Percentiles rank a stretch among this genome's conserved stretches.
Evolutionary conservation across 2,888 invertebrate species (phyloP).

Genomic region (Acanthoscelides obtectus): DNA sequence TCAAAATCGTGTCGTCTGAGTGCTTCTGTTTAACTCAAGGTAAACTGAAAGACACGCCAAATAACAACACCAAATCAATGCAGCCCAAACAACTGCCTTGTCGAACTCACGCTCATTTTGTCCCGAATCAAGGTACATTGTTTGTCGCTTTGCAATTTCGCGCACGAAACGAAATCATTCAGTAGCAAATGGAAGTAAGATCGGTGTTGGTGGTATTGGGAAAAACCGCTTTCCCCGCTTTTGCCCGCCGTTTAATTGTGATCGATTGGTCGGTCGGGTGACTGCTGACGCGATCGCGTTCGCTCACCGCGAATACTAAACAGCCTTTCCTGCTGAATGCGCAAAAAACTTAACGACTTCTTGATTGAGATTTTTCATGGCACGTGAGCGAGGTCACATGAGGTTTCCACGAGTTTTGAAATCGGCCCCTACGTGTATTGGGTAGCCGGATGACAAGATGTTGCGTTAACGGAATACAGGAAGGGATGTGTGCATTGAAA

Average conservation of each 20-base stretch:
- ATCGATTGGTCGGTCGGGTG: constrained; percentile 34
- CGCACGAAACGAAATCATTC: neutral
- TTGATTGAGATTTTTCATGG: neutral
- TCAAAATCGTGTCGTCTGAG: no score
- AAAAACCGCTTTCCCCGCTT: neutral
- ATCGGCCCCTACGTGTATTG: neutral
- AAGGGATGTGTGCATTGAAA: no score
- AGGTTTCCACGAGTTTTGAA: neutral
- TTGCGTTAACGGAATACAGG: neutral
- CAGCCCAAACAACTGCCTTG: neutral
- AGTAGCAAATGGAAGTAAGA: neutral
- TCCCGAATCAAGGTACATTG: neutral
- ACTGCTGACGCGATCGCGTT: constrained; percentile 19
- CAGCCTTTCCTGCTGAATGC: constrained; percentile 7
- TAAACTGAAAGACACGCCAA: no score
- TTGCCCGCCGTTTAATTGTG: constrained; percentile 32
- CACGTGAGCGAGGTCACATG: neutral
- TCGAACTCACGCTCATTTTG: neutral
- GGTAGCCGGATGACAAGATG: neutral
- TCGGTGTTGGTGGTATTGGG: neutral
- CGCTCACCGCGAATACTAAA: constrained; percentile 25
- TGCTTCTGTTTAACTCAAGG: no score
- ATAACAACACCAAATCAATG: no score
- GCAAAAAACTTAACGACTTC: neutral
- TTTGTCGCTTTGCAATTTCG: neutral